phyloP scores from a whole-genome alignment of 2,888 invertebrate species.

The Eristalinus aeneus region DNA sequence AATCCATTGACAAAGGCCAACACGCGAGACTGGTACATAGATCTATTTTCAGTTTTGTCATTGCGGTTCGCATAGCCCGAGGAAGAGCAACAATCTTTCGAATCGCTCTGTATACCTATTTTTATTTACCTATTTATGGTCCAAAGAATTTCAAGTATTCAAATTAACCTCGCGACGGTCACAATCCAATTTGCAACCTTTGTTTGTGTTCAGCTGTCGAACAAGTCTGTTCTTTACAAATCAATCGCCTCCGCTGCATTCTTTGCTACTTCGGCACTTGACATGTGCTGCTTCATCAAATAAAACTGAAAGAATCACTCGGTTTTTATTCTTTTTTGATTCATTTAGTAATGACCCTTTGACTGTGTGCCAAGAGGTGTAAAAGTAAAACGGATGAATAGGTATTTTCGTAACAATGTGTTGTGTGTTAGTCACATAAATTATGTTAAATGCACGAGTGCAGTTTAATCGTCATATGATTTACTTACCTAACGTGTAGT shows the following conservation, averaged over 20 bases:
- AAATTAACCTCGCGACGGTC: slow-evolving; percentile 56
- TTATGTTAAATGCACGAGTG: slow-evolving; percentile 44
- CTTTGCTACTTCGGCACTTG: slow-evolving; percentile 12
- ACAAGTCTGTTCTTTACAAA: slow-evolving; percentile 44
- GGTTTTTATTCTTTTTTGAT: neutral
- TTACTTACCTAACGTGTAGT: slow-evolving; percentile 60
- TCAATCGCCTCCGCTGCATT: slow-evolving; percentile 31
- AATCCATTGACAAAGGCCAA: slow-evolving; percentile 22
- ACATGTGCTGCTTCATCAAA: slow-evolving; percentile 33
- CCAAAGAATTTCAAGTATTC: slow-evolving; percentile 56
- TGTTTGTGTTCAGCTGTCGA: slow-evolving; percentile 61
- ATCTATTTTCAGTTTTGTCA: slow-evolving; percentile 60
- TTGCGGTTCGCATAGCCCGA: slow-evolving; percentile 25
- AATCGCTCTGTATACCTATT: slow-evolving; percentile 35
- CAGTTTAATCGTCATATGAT: slow-evolving; percentile 62
- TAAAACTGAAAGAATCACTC: neutral
- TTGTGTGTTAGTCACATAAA: slow-evolving; percentile 55
- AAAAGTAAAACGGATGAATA: slow-evolving; percentile 47
- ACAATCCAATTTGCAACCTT: slow-evolving; percentile 66
- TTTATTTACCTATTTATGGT: slow-evolving; percentile 62
- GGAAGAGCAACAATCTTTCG: slow-evolving; percentile 35
- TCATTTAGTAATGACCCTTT: slow-evolving; percentile 53
- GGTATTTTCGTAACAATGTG: slow-evolving; percentile 50
- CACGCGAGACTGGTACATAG: slow-evolving; percentile 8
- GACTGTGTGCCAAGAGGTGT: slow-evolving; percentile 58